Percentiles rank a stretch among this genome's conserved stretches.
Evolutionary conservation across 2,888 invertebrate genomes (phyloP).

Genomic region (Cephus spinipes): DNA sequence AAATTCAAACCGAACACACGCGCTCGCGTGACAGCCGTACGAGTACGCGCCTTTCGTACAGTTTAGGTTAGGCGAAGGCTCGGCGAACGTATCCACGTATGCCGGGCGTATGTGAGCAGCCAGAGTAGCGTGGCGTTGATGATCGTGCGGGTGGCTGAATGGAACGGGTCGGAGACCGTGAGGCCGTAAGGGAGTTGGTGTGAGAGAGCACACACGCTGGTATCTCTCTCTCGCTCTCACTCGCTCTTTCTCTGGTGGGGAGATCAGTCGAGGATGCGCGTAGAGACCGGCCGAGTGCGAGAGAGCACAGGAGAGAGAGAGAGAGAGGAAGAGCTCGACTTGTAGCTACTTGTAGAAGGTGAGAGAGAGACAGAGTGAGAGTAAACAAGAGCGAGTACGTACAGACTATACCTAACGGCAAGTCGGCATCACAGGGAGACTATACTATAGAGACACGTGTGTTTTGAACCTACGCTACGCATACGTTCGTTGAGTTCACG

Average conservation of each 20-base stretch:
- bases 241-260: background rate
- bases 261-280: background rate
- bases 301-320: conserved; percentile 2
- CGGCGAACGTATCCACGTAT: background rate
- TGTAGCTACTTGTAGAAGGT: no score
- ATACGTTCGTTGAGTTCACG: conserved; percentile 36
- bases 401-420: background rate
- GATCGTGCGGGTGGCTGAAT: conserved; percentile 11
- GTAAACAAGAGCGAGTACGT: background rate
- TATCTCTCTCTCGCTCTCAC: no score
- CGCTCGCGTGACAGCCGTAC: background rate
- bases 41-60: conserved; percentile 3
- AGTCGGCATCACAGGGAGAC: background rate
- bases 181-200: background rate
- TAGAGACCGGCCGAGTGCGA: background rate
- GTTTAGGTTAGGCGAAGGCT: background rate
- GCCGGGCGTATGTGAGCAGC: background rate
- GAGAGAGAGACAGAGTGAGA: background rate
- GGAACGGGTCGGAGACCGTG: conserved; percentile 4
- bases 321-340: conserved; percentile 6
- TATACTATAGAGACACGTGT: conserved; percentile 47
- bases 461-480: conserved; percentile 52
- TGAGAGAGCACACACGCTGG: background rate
- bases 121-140: conserved; percentile 5
- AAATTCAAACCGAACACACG: conserved; percentile 1